phyloP scores from a whole-genome alignment of 2,113 vertebrate genomes.

The Gallinago jamesoni region DNA sequence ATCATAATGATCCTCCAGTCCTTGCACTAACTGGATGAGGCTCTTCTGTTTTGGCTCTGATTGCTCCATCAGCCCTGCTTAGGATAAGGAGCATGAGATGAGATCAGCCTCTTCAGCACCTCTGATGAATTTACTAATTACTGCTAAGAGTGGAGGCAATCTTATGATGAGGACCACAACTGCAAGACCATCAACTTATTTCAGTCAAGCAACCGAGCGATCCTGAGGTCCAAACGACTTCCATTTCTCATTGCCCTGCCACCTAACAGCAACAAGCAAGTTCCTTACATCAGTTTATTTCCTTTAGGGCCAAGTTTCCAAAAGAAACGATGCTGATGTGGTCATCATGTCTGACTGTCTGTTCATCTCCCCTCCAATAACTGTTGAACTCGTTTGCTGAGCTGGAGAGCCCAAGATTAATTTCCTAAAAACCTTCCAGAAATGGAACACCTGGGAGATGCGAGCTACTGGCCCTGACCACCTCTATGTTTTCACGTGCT shows the following conservation, averaged over 20 bases:
- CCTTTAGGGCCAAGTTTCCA: not conserved
- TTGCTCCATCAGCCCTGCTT: not conserved
- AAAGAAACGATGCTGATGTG: not conserved
- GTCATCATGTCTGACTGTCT: not conserved
- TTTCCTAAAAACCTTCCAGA: not conserved
- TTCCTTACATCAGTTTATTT: not conserved
- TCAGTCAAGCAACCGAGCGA: not conserved
- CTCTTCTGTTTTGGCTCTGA: not conserved
- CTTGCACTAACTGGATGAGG: constrained; percentile 10
- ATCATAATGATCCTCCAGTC: not conserved
- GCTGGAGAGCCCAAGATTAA: not conserved
- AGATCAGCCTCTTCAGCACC: not conserved
- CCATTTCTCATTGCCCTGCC: not conserved
- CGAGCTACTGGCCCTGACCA: not conserved
- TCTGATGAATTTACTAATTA: not conserved
- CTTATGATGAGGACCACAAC: not conserved
- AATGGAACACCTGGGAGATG: not conserved
- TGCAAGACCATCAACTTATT: not conserved
- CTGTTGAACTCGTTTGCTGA: not conserved
- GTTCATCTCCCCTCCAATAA: not conserved
- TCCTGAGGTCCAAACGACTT: not conserved
- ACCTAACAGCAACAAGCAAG: not conserved
- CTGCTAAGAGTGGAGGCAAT: not conserved
- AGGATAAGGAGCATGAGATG: not conserved
- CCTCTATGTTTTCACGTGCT: not conserved